Conservation (phyloP, 2,888 invertebrate species). For the Fragum whitleyi region DNA sequence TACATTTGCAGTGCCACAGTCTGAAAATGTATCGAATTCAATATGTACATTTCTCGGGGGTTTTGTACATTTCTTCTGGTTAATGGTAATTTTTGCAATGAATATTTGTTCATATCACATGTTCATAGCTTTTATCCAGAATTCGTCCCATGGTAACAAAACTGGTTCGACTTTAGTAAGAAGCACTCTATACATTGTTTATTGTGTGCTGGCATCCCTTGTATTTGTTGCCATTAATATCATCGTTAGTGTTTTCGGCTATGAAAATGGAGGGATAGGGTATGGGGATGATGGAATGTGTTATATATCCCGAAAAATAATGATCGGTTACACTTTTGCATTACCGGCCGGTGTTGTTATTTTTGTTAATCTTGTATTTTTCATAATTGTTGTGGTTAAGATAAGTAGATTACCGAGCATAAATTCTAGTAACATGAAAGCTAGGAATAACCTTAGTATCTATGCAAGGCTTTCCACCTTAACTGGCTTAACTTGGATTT, state of each 20-base stretch:
- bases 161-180: not conserved
- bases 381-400: conserved; percentile 34
- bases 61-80: conserved; percentile 52
- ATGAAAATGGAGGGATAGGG: conserved; percentile 32
- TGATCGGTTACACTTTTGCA: conserved; percentile 50
- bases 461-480: conserved; percentile 50
- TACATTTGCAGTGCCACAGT: conserved; percentile 33
- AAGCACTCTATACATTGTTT: conserved; percentile 33
- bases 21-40: not conserved
- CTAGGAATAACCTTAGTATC: conserved; percentile 46
- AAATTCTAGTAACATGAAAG: not conserved
- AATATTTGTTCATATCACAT: conserved; percentile 51
- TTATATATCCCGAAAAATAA: conserved; percentile 37
- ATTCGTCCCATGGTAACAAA: not conserved
- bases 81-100: conserved; percentile 39
- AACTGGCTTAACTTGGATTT: conserved; percentile 56
- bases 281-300: conserved; percentile 42
- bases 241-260: not conserved
- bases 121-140: conserved; percentile 14
- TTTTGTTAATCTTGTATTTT: conserved; percentile 32
- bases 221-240: conserved; percentile 41
- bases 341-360: conserved; percentile 39
- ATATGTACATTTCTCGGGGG: conserved; percentile 35
- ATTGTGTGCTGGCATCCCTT: conserved; percentile 15
- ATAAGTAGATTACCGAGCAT: conserved; percentile 26